These are phyloP conservation scores for Steinernema carpocapsae DNA, from an alignment of 2,888 invertebrate species.

Conservation along the genomic window DNA sequence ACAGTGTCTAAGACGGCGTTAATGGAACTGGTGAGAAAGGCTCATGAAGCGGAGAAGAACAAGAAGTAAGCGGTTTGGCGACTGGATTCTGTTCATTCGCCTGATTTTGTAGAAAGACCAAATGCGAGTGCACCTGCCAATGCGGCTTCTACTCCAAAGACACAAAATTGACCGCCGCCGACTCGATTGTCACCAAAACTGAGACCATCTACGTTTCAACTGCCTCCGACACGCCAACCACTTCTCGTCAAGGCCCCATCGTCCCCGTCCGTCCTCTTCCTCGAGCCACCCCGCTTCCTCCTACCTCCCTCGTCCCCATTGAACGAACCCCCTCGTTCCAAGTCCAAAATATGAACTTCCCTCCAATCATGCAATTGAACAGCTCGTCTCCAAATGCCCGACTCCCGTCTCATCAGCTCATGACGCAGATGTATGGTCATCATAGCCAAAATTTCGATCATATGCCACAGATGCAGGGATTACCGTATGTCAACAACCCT, in stretches of 20 bases:
- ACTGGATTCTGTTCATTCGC: constrained; percentile 22
- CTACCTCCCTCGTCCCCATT: background rate
- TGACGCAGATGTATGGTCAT: too few species aligned
- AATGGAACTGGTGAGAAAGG: constrained; percentile 35
- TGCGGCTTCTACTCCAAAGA: constrained; percentile 58
- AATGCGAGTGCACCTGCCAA: constrained; percentile 55
- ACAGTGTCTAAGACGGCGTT: constrained; percentile 36
- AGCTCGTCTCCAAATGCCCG: too few species aligned
- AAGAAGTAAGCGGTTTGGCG: constrained; percentile 36
- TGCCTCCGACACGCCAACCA: background rate
- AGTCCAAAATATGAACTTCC: background rate
- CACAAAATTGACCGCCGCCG: constrained; percentile 38
- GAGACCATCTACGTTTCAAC: background rate
- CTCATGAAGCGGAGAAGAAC: constrained; percentile 31
- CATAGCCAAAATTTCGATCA: too few species aligned
- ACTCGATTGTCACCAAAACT: background rate
- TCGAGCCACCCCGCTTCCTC: background rate
- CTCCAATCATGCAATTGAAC: too few species aligned
- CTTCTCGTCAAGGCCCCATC: background rate
- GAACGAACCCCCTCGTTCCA: background rate
- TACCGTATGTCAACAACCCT: background rate
- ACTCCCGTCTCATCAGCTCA: too few species aligned
- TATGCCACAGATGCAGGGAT: too few species aligned
- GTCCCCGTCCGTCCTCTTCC: too few species aligned
- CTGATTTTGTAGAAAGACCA: constrained; percentile 44